Conservation (phyloP, 2,113 vertebrate genomes). For the Otolemur garnettii region DNA sequence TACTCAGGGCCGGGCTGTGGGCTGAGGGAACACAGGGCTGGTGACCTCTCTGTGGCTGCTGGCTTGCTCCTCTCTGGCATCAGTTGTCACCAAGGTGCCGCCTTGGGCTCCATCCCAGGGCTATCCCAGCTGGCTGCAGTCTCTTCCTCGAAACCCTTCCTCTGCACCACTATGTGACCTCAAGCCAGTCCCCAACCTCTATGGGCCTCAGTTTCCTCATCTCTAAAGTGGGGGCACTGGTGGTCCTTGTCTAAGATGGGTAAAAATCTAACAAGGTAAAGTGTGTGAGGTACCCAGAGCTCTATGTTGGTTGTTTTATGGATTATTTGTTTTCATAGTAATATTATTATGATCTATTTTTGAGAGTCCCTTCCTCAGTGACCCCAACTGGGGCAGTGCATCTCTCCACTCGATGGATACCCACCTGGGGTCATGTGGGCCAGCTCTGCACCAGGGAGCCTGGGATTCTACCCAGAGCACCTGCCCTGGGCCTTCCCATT, state of each 20-base stretch:
- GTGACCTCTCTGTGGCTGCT: not conserved
- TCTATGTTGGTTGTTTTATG: accelerated
- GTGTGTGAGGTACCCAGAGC: accelerated
- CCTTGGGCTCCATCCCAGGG: not conserved
- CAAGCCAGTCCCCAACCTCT: not conserved
- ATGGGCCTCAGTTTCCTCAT: not conserved
- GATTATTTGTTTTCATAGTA: not conserved
- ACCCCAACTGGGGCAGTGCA: not conserved
- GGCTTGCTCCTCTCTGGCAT: not conserved
- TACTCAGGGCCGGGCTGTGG: no score
- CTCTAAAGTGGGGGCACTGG: not conserved
- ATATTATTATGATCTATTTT: no score
- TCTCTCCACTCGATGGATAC: not conserved
- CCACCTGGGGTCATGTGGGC: not conserved
- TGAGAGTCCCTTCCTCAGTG: not conserved
- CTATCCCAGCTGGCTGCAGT: no score
- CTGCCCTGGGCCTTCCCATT: not conserved
- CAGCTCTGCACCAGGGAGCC: no score
- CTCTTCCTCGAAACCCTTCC: accelerated
- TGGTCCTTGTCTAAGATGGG: not conserved
- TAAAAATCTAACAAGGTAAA: not conserved
- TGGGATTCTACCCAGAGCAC: accelerated
- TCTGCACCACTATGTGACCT: not conserved
- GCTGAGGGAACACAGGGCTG: not conserved
- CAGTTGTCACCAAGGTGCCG: not conserved